Percentiles rank a stretch among this genome's conserved stretches.
These are phyloP conservation scores for Tragelaphus strepsiceros DNA, from an alignment of 2,113 vertebrate species.

Conservation along the genomic window DNA sequence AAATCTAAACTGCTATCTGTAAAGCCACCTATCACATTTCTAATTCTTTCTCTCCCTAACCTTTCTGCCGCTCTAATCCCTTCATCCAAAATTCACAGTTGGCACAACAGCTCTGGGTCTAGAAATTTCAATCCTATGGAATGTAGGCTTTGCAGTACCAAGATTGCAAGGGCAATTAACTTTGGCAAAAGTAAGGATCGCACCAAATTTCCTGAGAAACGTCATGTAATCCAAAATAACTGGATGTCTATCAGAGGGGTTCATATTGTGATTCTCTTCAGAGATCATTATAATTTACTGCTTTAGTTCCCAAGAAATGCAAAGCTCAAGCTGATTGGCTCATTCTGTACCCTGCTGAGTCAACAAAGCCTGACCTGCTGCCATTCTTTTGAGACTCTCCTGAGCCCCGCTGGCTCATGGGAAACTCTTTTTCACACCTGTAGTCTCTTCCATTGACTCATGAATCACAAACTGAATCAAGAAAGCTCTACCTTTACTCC, in stretches of 20 bases:
- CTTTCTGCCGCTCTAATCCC: conserved; percentile 33
- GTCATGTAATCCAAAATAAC: conserved; percentile 34
- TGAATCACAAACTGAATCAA: not conserved
- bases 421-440: conserved; percentile 21
- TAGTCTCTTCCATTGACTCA: not conserved
- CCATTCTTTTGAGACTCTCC: not conserved
- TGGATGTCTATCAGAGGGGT: conserved; percentile 46
- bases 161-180: conserved; percentile 42
- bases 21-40: conserved; percentile 5
- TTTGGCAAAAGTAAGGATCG: conserved; percentile 37
- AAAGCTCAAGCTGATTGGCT: conserved; percentile 14
- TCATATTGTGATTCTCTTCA: conserved; percentile 31
- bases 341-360: not conserved
- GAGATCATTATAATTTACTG: conserved; percentile 36
- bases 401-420: not conserved
- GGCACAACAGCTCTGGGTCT: not conserved
- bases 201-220: conserved; percentile 58
- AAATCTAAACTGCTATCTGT: not conserved
- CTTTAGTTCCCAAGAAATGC: conserved; percentile 52
- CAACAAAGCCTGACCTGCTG: not conserved
- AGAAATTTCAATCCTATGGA: not conserved
- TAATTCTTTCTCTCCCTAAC: conserved; percentile 36
- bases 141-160: not conserved
- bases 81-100: conserved; percentile 6
- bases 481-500: not conserved